These are phyloP conservation scores for Drosophila gaucha DNA, from an alignment of 2,888 invertebrate species.

Conservation along the genomic window DNA sequence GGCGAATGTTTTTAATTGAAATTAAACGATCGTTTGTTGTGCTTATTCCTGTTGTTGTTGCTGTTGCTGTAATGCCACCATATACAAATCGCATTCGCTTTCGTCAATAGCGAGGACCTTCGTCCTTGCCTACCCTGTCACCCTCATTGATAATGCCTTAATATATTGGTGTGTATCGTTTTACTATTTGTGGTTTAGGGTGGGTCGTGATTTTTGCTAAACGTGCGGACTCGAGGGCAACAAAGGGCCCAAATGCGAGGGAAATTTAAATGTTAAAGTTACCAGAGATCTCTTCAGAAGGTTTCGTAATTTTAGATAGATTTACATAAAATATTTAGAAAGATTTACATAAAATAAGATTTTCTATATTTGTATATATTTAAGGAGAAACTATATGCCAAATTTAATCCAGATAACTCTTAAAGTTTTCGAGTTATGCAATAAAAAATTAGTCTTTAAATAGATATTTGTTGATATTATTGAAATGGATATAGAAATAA, in stretches of 20 bases:
- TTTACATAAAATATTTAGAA: too few species aligned
- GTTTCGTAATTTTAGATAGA: too few species aligned
- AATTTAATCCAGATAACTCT: too few species aligned
- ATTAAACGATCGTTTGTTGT: slow-evolving; percentile 83
- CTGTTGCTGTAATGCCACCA: slow-evolving; percentile 72
- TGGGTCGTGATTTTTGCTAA: slow-evolving; percentile 80
- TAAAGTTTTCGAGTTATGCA: too few species aligned
- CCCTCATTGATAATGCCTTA: slow-evolving; percentile 75
- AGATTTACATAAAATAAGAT: too few species aligned
- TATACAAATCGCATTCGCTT: slow-evolving; percentile 77
- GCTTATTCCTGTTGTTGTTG: slow-evolving; percentile 52
- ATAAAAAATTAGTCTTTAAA: too few species aligned
- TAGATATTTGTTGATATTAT: too few species aligned
- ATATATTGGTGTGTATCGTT: slow-evolving; percentile 80
- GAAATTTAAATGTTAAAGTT: neutral
- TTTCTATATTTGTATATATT: too few species aligned
- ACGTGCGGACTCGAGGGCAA: slow-evolving; percentile 14
- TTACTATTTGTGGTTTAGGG: slow-evolving; percentile 82
- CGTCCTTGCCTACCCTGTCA: slow-evolving; percentile 8
- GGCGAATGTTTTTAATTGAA: slow-evolving; percentile 84
- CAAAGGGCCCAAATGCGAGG: slow-evolving; percentile 3
- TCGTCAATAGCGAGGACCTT: slow-evolving; percentile 39
- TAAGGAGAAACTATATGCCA: too few species aligned
- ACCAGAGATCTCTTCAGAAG: neutral
- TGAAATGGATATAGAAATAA: too few species aligned